A percentile compares a stretch with the other conserved stretches of the same genome.
Evolutionary conservation across 1,140 invertebrate genomes (phyloP).

Genomic region (Trachymyrmex cornetzi): DNA sequence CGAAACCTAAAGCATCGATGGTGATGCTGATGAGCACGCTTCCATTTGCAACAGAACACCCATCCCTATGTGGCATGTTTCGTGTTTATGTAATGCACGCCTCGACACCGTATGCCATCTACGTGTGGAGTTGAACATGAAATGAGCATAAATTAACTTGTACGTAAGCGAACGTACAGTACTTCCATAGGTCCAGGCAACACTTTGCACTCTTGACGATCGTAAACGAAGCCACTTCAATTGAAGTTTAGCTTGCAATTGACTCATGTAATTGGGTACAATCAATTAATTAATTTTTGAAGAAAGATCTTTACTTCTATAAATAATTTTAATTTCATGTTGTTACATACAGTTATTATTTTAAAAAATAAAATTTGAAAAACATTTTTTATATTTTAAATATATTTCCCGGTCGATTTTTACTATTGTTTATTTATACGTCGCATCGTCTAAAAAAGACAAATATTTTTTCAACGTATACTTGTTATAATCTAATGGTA

Average conservation of each 20-base stretch:
- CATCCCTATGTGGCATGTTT: slow-evolving; percentile 74
- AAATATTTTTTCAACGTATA: too few species aligned
- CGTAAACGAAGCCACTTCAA: slow-evolving; percentile 15
- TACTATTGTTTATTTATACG: too few species aligned
- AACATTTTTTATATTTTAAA: too few species aligned
- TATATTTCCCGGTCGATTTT: too few species aligned
- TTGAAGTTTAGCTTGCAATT: not conserved
- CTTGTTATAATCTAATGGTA: too few species aligned
- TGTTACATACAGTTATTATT: not conserved
- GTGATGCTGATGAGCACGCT: slow-evolving; percentile 74
- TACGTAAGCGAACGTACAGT: not conserved
- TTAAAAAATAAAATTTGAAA: too few species aligned
- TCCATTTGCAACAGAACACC: slow-evolving; percentile 72
- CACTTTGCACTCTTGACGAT: slow-evolving; percentile 35
- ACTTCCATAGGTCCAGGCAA: not conserved
- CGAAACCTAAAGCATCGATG: slow-evolving; percentile 66
- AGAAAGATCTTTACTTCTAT: not conserved
- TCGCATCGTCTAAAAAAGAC: too few species aligned
- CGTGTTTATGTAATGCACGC: slow-evolving; percentile 80
- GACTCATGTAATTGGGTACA: not conserved
- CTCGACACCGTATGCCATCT: slow-evolving; percentile 72
- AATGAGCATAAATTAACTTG: slow-evolving; percentile 78
- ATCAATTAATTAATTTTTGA: not conserved
- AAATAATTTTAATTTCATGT: not conserved
- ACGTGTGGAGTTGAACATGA: slow-evolving; percentile 69